A percentile compares a stretch with the other conserved stretches of the same genome.
Conservation (phyloP, 2,797 vertebrate species). For the Carcharodon carcharias region DNA sequence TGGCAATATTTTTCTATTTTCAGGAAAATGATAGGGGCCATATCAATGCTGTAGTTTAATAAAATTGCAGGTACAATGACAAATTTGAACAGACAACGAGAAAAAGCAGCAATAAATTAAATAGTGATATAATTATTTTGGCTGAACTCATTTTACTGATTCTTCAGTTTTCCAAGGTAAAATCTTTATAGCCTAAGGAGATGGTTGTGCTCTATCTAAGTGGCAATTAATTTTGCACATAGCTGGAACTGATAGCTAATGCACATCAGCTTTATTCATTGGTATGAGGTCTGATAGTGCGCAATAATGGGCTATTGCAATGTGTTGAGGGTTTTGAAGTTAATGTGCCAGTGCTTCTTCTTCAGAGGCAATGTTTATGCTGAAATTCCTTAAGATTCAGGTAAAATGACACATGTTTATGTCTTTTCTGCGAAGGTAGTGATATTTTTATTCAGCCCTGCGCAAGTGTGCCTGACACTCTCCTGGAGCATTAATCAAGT, state of each 20-base stretch:
- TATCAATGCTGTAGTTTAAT: conserved; percentile 23
- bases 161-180: conserved; percentile 3
- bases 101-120: conserved; percentile 30
- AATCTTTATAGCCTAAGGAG: background rate
- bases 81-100: conserved; percentile 1
- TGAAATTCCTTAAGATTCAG: conserved; percentile 35
- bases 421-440: conserved; percentile 43
- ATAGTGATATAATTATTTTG: conserved; percentile 14
- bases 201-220: conserved; percentile 7
- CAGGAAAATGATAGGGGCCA: background rate
- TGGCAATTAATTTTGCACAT: conserved; percentile 32
- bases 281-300: background rate
- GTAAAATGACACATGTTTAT: conserved; percentile 41
- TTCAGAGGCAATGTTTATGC: conserved; percentile 41
- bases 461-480: conserved; percentile 46
- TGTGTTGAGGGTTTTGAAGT: conserved; percentile 40
- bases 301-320: background rate
- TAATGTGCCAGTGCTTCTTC: background rate
- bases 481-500: conserved; percentile 55
- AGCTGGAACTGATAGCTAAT: conserved; percentile 12
- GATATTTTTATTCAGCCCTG: conserved; percentile 49
- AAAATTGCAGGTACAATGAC: conserved; percentile 26
- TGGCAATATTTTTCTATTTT: conserved; percentile 8
- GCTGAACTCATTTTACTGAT: conserved; percentile 17
- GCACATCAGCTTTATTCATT: background rate